These are phyloP conservation scores for Orientallactaga bullata DNA, from an alignment of 2,113 vertebrate species.

Conservation along the genomic window DNA sequence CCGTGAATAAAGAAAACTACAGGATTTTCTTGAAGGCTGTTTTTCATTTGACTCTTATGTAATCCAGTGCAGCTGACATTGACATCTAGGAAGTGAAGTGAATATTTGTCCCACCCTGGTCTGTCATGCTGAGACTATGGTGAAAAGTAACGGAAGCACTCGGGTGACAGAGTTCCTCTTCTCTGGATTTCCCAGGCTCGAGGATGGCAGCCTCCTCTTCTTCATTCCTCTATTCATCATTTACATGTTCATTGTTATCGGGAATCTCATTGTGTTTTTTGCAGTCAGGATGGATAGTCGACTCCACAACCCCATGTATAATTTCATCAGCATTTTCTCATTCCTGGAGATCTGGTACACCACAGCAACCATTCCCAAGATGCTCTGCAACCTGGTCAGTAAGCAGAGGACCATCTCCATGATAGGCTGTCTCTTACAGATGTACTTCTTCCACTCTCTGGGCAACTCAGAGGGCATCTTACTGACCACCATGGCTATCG, in stretches of 20 bases:
- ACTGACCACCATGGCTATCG: slow-evolving; percentile 81
- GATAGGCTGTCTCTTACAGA: slow-evolving; percentile 78
- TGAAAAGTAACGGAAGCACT: slow-evolving; percentile 28
- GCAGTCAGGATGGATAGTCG: slow-evolving; percentile 69
- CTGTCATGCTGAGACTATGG: neutral
- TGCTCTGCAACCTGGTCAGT: slow-evolving; percentile 74
- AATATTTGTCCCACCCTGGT: neutral
- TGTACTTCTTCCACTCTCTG: slow-evolving; percentile 81
- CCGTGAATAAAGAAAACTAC: neutral
- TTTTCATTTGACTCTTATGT: neutral
- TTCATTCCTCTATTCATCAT: slow-evolving; percentile 71
- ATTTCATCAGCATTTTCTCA: slow-evolving; percentile 78
- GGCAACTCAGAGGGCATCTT: slow-evolving; percentile 76
- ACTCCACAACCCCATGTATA: slow-evolving; percentile 81
- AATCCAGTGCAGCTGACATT: neutral
- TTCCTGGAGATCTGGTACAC: slow-evolving; percentile 80
- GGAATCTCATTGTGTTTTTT: slow-evolving; percentile 76
- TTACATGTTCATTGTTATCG: slow-evolving; percentile 75
- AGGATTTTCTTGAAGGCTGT: neutral
- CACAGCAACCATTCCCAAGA: slow-evolving; percentile 76
- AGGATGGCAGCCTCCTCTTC: slow-evolving; percentile 41
- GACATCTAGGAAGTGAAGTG: neutral
- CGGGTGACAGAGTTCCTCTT: slow-evolving; percentile 75
- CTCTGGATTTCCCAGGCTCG: slow-evolving; percentile 66
- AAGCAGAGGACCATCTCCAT: slow-evolving; percentile 71